Conservation (phyloP, 2,797 vertebrate genomes). For the Zonotrichia albicollis region DNA sequence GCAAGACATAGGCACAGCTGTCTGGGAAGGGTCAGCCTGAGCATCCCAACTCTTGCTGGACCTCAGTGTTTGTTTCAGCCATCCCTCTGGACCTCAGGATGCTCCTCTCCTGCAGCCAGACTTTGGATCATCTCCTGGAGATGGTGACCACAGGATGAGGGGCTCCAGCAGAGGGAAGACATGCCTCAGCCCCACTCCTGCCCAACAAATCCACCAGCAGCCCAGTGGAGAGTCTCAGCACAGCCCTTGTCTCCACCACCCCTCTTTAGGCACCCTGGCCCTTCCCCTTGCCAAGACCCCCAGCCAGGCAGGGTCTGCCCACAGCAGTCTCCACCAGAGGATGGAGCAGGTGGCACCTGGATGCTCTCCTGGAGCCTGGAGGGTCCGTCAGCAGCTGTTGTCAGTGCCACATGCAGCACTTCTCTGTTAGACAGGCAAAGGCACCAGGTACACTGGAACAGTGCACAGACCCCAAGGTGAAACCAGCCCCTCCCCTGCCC, state of each 20-base stretch:
- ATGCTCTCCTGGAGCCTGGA: background rate
- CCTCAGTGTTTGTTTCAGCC: background rate
- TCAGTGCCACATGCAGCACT: background rate
- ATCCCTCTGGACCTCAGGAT: background rate
- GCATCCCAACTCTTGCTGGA: background rate
- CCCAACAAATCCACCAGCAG: background rate
- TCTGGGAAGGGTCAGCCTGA: background rate
- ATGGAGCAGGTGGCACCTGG: background rate
- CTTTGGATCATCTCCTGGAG: background rate
- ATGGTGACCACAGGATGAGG: background rate
- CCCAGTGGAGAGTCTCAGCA: background rate
- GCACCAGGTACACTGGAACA: background rate
- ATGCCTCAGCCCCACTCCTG: background rate
- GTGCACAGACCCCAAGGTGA: background rate
- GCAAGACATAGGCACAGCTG: background rate
- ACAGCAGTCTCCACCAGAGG: background rate
- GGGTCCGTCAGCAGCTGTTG: background rate
- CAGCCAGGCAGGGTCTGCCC: rapidly evolving
- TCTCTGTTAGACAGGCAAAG: background rate
- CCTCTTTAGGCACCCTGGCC: background rate
- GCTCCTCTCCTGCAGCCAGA: background rate
- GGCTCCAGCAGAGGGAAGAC: background rate
- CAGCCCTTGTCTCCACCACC: background rate
- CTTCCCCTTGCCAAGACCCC: background rate
- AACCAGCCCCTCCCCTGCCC: background rate